These are phyloP conservation scores for Galerucella pusilla DNA, from an alignment of 2,888 invertebrate genomes.

Conservation along the genomic window DNA sequence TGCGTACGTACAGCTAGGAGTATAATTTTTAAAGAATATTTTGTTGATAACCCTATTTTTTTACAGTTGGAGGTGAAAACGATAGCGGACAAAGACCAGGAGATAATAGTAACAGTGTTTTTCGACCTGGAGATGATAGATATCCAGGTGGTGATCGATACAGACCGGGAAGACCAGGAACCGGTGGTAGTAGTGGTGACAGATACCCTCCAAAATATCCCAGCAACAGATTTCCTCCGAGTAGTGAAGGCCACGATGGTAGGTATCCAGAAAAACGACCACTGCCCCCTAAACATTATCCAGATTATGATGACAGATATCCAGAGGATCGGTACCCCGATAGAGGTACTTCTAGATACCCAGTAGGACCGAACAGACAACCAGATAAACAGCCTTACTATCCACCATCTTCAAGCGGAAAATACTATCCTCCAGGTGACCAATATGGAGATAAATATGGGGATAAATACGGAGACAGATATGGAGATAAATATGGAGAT, in stretches of 20 bases:
- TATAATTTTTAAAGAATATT: no score
- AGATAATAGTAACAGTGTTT: slow-evolving; percentile 41
- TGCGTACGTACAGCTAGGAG: slow-evolving; percentile 76
- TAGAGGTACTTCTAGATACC: slow-evolving; percentile 60
- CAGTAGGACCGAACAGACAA: slow-evolving; percentile 58
- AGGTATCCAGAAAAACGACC: slow-evolving; percentile 48
- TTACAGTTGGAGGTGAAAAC: slow-evolving; percentile 55
- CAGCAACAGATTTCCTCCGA: slow-evolving; percentile 55
- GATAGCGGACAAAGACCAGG: slow-evolving; percentile 52
- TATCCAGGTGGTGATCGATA: slow-evolving; percentile 44
- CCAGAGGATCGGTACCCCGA: slow-evolving; percentile 64
- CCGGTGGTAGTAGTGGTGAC: slow-evolving; percentile 46
- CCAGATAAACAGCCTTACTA: slow-evolving; percentile 33
- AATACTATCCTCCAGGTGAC: slow-evolving; percentile 14
- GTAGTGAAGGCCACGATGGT: slow-evolving; percentile 58
- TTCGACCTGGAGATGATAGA: slow-evolving; percentile 44
- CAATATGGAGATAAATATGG: slow-evolving; percentile 11
- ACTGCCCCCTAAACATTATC: slow-evolving; percentile 48
- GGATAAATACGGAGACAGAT: no score
- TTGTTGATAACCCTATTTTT: background rate
- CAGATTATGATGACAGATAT: slow-evolving; percentile 53
- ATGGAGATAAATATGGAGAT: slow-evolving; percentile 5
- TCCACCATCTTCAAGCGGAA: slow-evolving; percentile 18
- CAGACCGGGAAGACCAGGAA: slow-evolving; percentile 49
- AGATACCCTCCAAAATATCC: slow-evolving; percentile 49